These are phyloP conservation scores for Brachyalestes nurse DNA, from an alignment of 2,797 vertebrate genomes.

Conservation along the genomic window DNA sequence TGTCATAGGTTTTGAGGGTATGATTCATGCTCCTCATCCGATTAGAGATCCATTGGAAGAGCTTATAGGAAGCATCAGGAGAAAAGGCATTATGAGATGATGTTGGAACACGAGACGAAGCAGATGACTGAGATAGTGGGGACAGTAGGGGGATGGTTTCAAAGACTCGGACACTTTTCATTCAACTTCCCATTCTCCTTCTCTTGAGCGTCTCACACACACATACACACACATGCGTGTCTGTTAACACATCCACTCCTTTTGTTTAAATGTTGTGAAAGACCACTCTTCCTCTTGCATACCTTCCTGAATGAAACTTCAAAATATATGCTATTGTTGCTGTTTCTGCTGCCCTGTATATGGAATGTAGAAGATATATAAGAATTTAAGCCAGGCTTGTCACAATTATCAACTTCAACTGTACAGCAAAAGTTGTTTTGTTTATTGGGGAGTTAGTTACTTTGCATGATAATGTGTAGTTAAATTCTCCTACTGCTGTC, in stretches of 20 bases:
- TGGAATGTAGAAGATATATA: too few species aligned
- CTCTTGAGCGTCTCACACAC: not conserved
- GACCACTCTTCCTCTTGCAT: conserved; percentile 28
- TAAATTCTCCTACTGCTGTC: not conserved
- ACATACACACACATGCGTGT: not conserved
- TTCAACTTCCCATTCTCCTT: conserved; percentile 6
- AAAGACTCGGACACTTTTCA: not conserved
- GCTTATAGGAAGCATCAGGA: not conserved
- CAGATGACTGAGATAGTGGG: not conserved
- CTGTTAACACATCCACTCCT: not conserved
- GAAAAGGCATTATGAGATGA: not conserved
- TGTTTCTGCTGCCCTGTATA: not conserved
- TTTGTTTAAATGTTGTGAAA: conserved; percentile 17
- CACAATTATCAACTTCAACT: too few species aligned
- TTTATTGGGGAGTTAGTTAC: too few species aligned
- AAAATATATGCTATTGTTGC: not conserved
- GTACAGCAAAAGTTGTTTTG: too few species aligned
- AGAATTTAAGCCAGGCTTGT: too few species aligned
- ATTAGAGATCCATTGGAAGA: not conserved
- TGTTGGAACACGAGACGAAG: not conserved
- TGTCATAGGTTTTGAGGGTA: not conserved
- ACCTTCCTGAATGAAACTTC: conserved; percentile 16
- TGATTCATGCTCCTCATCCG: not conserved
- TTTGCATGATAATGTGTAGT: not conserved
- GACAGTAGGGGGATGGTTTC: not conserved